Evolutionary conservation across 1,140 invertebrate species (phyloP).

Genomic region (Bombus waltoni): DNA sequence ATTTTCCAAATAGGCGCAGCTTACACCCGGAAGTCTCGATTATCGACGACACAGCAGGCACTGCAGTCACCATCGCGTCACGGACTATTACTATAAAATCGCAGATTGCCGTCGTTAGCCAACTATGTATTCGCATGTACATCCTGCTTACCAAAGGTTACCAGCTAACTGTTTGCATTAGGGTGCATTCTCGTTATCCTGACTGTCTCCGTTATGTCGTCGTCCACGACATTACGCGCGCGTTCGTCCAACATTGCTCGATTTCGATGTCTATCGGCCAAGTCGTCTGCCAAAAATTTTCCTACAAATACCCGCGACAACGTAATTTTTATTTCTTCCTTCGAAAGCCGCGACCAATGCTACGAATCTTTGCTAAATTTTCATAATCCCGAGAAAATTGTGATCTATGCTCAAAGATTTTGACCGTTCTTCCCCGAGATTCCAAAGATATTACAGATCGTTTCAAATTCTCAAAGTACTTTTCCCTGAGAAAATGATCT

Average conservation of each 20-base stretch:
- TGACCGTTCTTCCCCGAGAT: no score
- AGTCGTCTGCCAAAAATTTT: not conserved
- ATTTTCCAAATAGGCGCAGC: conserved; percentile 3
- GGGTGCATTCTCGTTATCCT: conserved; percentile 6
- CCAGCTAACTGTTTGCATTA: conserved; percentile 32
- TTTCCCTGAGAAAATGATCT: no score
- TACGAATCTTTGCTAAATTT: no score
- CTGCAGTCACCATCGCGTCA: conserved; percentile 10
- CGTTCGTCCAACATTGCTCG: not conserved
- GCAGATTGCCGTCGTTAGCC: conserved; percentile 37
- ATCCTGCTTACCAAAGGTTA: conserved; percentile 40
- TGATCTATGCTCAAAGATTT: no score
- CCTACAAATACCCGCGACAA: not conserved
- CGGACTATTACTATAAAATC: conserved; percentile 45
- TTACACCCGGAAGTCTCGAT: conserved; percentile 30
- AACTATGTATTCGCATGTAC: conserved; percentile 20
- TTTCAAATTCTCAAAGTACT: not conserved
- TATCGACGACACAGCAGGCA: conserved; percentile 19
- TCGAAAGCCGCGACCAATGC: no score
- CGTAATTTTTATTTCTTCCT: not conserved
- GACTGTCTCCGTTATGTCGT: conserved; percentile 9
- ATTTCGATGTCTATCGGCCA: not conserved
- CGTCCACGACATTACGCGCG: not conserved
- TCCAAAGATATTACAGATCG: not conserved
- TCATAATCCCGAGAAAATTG: no score